phyloP scores from a whole-genome alignment of 2,797 vertebrate genomes.

The Acrossocheilus fasciatus region DNA sequence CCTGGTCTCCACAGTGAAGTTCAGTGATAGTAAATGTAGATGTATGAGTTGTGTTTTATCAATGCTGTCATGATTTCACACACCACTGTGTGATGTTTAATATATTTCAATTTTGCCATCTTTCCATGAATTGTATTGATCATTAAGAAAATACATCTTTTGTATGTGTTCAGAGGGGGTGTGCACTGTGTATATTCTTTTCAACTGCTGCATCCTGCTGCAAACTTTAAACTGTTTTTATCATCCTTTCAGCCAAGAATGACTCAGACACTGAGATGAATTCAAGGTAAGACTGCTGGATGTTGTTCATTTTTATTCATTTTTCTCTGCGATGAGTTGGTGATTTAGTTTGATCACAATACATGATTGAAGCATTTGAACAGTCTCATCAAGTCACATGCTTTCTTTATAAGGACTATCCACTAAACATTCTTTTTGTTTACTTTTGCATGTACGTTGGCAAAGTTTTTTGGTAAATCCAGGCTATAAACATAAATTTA shows the following conservation, averaged over 20 bases:
- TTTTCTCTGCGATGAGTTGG: neutral
- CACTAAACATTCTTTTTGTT: neutral
- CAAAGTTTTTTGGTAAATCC: neutral
- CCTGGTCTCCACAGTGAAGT: too few relatives aligned
- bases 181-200: neutral
- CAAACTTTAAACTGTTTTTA: neutral
- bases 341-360: neutral
- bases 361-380: neutral
- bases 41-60: too few relatives aligned
- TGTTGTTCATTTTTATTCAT: neutral
- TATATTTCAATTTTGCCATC: neutral
- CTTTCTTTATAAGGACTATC: neutral
- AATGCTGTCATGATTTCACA: too few relatives aligned
- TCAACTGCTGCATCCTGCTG: neutral
- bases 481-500: neutral
- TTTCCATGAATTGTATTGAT: neutral
- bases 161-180: neutral
- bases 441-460: neutral
- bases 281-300: constrained; percentile 14
- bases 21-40: too few relatives aligned
- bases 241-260: constrained; percentile 41
- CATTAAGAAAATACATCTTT: neutral
- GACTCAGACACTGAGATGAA: constrained; percentile 38
- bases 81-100: neutral
- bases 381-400: neutral